These are phyloP conservation scores for Hermetia illucens DNA, from an alignment of 1,140 invertebrate species.

Conservation along the genomic window DNA sequence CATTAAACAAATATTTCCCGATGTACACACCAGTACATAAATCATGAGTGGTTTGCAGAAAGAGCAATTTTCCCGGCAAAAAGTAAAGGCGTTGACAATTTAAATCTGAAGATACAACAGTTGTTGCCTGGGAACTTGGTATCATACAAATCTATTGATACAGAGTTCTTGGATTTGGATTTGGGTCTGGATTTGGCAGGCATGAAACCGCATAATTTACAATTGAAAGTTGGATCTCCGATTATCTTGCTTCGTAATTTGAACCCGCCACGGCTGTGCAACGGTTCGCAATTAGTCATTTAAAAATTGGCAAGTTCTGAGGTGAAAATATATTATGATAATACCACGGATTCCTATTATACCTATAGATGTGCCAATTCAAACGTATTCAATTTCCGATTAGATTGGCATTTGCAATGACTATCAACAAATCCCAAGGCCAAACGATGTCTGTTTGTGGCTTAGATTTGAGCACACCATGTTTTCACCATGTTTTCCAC, in stretches of 20 bases:
- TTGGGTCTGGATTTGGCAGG: constrained; percentile 27
- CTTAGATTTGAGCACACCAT: constrained; percentile 27
- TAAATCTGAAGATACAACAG: constrained; percentile 21
- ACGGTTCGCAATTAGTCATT: constrained; percentile 30
- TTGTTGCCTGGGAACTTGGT: constrained; percentile 14
- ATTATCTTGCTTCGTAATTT: constrained; percentile 32
- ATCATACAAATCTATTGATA: constrained; percentile 28
- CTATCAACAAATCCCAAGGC: constrained; percentile 39
- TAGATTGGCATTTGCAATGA: constrained; percentile 35
- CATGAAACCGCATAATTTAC: constrained; percentile 25
- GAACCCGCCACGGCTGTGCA: constrained; percentile 31
- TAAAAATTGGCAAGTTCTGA: constrained; percentile 30
- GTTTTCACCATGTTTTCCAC: constrained; percentile 26
- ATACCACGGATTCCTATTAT: constrained; percentile 31
- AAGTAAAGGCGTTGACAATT: constrained; percentile 20
- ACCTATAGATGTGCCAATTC: too few relatives aligned
- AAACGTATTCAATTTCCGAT: constrained; percentile 32
- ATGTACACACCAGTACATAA: constrained; percentile 25
- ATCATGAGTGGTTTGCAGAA: constrained; percentile 21
- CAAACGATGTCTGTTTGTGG: constrained; percentile 30
- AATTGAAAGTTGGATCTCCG: constrained; percentile 28
- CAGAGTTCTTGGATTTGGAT: constrained; percentile 32
- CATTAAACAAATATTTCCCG: too few relatives aligned
- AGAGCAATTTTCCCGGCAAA: constrained; percentile 21
- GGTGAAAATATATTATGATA: constrained; percentile 32